Conservation (phyloP, 2,797 vertebrate genomes). For the Crocidura indochinensis region DNA sequence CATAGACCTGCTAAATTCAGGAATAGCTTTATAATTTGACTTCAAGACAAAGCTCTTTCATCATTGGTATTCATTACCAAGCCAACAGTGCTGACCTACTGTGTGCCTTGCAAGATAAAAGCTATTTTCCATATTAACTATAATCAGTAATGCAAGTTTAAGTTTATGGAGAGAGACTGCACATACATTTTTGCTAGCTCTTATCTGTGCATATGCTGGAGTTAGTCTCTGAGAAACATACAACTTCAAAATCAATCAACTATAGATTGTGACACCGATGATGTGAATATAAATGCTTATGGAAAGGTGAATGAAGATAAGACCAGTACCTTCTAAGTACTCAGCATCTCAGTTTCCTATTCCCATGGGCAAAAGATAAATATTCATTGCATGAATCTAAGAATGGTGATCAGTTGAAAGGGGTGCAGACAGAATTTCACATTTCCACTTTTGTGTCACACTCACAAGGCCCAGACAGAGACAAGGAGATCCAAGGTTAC, state of each 20-base stretch:
- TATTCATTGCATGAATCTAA: conserved; percentile 81
- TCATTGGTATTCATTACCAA: background rate
- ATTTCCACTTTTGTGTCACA: conserved; percentile 69
- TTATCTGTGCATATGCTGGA: conserved; percentile 61
- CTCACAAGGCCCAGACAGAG: conserved; percentile 59
- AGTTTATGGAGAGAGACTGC: conserved; percentile 28
- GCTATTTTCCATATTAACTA: background rate
- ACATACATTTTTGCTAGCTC: conserved; percentile 46
- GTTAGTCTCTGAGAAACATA: conserved; percentile 54
- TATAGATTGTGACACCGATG: conserved; percentile 75
- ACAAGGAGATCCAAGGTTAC: conserved; percentile 74
- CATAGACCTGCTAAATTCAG: background rate
- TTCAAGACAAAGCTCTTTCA: background rate
- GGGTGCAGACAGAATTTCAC: conserved; percentile 68
- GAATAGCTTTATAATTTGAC: background rate
- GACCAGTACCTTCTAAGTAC: conserved; percentile 70
- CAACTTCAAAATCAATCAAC: conserved; percentile 79
- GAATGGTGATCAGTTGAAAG: conserved; percentile 65
- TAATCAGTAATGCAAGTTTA: background rate
- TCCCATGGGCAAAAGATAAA: conserved; percentile 79
- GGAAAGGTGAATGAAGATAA: conserved; percentile 78
- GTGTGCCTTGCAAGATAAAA: conserved; percentile 6
- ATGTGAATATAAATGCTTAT: conserved; percentile 81
- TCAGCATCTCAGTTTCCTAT: conserved; percentile 62
- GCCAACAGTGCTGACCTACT: conserved; percentile 4